Conservation (phyloP, 1,140 invertebrate species). For the Drosophila seguyi region DNA sequence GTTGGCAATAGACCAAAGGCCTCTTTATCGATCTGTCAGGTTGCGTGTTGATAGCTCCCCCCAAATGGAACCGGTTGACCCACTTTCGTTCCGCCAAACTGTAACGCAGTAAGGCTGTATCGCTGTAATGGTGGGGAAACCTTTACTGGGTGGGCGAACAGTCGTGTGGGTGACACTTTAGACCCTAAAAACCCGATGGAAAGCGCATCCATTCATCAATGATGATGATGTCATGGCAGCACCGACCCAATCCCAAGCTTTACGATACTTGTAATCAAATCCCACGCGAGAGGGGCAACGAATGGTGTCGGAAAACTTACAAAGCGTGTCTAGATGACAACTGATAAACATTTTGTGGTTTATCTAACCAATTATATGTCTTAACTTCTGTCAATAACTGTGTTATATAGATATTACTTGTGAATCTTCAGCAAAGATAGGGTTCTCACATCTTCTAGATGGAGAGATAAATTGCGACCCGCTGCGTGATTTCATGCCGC, state of each 20-base stretch:
- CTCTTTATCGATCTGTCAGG: slow-evolving; percentile 46
- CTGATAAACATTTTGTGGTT: slow-evolving; percentile 9
- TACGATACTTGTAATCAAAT: slow-evolving; percentile 15
- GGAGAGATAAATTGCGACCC: neutral
- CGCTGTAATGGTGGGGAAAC: slow-evolving; percentile 20
- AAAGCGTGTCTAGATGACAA: slow-evolving; percentile 13
- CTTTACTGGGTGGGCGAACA: slow-evolving; percentile 31
- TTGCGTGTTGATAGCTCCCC: slow-evolving; percentile 58
- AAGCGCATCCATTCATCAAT: slow-evolving; percentile 29
- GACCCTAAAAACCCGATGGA: slow-evolving; percentile 8
- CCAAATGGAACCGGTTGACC: slow-evolving; percentile 54
- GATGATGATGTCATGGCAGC: slow-evolving; percentile 62
- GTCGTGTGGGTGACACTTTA: slow-evolving; percentile 11
- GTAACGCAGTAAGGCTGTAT: slow-evolving; percentile 12
- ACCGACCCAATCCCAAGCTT: neutral
- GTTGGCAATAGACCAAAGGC: neutral
- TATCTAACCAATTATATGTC: neutral
- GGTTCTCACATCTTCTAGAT: neutral
- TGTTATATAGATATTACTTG: neutral
- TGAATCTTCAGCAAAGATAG: neutral
- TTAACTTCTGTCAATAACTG: neutral
- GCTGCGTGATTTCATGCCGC: neutral
- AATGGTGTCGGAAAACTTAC: slow-evolving; percentile 5
- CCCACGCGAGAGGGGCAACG: neutral
- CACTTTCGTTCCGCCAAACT: slow-evolving; percentile 42